Percentiles rank a stretch among this genome's conserved stretches.
phyloP scores from a whole-genome alignment of 2,888 invertebrate genomes.

The Mantis religiosa region DNA sequence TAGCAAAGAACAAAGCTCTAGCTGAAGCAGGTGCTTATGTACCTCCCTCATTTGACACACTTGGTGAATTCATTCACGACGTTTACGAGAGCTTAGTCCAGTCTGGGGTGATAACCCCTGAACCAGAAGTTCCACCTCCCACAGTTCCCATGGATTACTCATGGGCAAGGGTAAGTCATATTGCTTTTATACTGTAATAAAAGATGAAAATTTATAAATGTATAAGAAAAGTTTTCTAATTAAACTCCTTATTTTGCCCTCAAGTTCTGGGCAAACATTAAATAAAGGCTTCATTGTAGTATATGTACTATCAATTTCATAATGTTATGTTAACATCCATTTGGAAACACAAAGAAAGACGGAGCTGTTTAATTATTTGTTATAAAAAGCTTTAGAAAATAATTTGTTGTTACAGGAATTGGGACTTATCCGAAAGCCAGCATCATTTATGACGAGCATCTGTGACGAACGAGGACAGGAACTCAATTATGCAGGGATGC shows the following conservation, averaged over 20 bases:
- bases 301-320: too few relatives aligned
- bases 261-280: too few relatives aligned
- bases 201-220: too few relatives aligned
- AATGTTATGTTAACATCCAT: too few relatives aligned
- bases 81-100: conserved; percentile 75
- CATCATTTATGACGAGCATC: conserved; percentile 98
- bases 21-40: conserved; percentile 81
- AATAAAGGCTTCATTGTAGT: too few relatives aligned
- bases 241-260: too few relatives aligned
- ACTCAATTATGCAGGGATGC: conserved; percentile 91
- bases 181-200: too few relatives aligned
- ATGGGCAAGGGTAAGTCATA: conserved; percentile 76
- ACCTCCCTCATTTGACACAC: conserved; percentile 86
- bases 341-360: too few relatives aligned
- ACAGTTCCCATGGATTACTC: conserved; percentile 99
- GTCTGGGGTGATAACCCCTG: conserved; percentile 77
- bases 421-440: conserved; percentile 96
- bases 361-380: too few relatives aligned
- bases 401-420: conserved; percentile 64
- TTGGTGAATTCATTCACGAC: conserved; percentile 73
- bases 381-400: background rate
- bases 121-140: conserved; percentile 91
- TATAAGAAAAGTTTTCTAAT: too few relatives aligned
- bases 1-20: conserved; percentile 84
- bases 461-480: conserved; percentile 99